Evolutionary conservation across 2,797 vertebrate genomes (phyloP).

Genomic region (Squalus acanthias): DNA sequence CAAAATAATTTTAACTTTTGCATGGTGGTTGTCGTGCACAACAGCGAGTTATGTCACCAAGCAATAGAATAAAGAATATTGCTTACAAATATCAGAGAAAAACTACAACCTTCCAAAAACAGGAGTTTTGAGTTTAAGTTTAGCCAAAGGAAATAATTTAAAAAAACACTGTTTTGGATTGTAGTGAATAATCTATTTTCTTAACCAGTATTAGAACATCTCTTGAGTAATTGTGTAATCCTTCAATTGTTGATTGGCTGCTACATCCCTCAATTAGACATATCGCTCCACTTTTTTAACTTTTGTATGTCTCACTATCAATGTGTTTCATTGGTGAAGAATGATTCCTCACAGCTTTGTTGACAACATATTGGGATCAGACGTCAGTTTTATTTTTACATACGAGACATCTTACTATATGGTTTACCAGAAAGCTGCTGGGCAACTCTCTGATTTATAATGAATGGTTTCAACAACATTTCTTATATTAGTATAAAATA

Average conservation of each 20-base stretch:
- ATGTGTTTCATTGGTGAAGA: neutral
- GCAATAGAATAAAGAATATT: neutral
- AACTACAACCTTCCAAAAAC: neutral
- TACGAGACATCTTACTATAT: neutral
- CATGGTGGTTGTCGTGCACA: neutral
- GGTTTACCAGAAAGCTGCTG: neutral
- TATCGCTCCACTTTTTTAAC: neutral
- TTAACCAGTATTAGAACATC: neutral
- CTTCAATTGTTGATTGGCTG: neutral
- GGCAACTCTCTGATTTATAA: neutral
- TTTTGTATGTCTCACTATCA: neutral
- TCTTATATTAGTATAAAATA: neutral
- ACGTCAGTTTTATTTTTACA: neutral
- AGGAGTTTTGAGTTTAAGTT: neutral
- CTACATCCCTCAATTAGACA: neutral
- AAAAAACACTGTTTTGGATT: neutral
- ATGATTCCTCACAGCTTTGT: neutral
- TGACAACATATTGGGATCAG: neutral
- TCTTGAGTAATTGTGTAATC: neutral
- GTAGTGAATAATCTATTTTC: neutral
- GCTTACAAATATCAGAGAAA: neutral
- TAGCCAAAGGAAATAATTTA: neutral
- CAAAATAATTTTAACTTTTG: neutral
- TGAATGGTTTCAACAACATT: neutral
- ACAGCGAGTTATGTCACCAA: too few species aligned